Evolutionary conservation across 2,797 vertebrate species (phyloP).

Genomic region (Loriculus beryllinus): DNA sequence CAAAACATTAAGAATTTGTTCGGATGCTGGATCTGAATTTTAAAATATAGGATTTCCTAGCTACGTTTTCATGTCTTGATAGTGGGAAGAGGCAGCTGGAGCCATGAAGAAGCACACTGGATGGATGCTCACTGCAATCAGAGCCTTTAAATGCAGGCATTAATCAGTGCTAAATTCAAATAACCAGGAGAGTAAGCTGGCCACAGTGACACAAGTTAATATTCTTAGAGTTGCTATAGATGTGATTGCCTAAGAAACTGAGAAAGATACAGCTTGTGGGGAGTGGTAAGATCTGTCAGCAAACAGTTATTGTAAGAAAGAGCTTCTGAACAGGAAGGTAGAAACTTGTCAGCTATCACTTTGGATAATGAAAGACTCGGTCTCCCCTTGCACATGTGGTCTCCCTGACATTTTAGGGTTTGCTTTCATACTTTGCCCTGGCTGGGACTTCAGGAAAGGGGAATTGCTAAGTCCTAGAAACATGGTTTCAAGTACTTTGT

Average conservation of each 20-base stretch:
- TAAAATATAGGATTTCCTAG: background rate
- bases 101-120: background rate
- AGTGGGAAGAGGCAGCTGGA: background rate
- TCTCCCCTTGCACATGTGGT: background rate
- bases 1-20: background rate
- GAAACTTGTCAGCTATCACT: background rate
- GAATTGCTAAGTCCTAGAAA: background rate
- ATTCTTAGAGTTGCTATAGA: background rate
- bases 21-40: background rate
- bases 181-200: background rate
- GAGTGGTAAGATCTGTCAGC: background rate
- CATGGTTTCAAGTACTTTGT: background rate
- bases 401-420: background rate
- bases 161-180: background rate
- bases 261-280: background rate
- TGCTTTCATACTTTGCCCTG: background rate
- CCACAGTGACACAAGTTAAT: background rate
- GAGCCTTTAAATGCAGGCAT: background rate
- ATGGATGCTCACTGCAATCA: background rate
- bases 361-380: background rate
- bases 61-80: background rate
- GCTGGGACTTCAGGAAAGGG: background rate
- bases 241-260: background rate
- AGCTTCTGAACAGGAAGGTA: background rate
- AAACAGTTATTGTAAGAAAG: background rate